Percentiles rank a stretch among this genome's conserved stretches.
Evolutionary conservation across 2,888 invertebrate species (phyloP).

Genomic region (Diaphora mendica): DNA sequence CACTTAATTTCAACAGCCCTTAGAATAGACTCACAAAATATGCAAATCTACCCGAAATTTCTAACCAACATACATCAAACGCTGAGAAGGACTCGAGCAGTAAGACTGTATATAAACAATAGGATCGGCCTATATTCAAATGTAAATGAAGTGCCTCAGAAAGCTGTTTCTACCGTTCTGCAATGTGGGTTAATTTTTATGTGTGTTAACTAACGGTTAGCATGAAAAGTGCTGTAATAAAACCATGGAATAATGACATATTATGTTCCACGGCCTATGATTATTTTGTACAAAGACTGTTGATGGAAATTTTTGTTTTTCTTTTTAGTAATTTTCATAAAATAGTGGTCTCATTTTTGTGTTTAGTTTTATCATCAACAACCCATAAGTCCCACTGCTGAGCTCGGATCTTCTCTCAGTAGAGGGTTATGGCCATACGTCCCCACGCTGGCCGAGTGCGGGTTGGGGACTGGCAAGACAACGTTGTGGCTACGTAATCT

Average conservation of each 20-base stretch:
- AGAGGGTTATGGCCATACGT: too few species aligned
- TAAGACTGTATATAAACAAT: slow-evolving; percentile 52
- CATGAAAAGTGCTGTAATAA: slow-evolving; percentile 8
- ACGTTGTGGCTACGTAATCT: too few species aligned
- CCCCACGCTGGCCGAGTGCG: too few species aligned
- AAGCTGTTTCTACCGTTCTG: slow-evolving; percentile 38
- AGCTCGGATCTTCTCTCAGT: too few species aligned
- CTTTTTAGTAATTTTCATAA: background rate
- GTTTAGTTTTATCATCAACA: too few species aligned
- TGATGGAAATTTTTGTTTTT: background rate
- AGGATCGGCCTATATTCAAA: slow-evolving; percentile 47
- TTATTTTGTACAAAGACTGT: background rate
- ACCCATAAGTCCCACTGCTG: too few species aligned
- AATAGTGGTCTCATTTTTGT: too few species aligned
- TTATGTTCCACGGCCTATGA: background rate
- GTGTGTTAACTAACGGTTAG: slow-evolving; percentile 8
- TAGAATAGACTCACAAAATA: slow-evolving; percentile 21
- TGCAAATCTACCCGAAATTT: slow-evolving; percentile 24
- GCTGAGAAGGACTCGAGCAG: slow-evolving; percentile 17
- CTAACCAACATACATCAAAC: slow-evolving; percentile 28
- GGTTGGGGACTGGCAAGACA: too few species aligned
- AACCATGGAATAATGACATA: background rate
- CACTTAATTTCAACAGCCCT: slow-evolving; percentile 20
- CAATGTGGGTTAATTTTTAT: slow-evolving; percentile 28
- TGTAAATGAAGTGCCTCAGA: slow-evolving; percentile 47